A percentile compares a stretch with the other conserved stretches of the same genome.
phyloP scores from a whole-genome alignment of 1,140 invertebrate genomes.

The Drosophila busckii region DNA sequence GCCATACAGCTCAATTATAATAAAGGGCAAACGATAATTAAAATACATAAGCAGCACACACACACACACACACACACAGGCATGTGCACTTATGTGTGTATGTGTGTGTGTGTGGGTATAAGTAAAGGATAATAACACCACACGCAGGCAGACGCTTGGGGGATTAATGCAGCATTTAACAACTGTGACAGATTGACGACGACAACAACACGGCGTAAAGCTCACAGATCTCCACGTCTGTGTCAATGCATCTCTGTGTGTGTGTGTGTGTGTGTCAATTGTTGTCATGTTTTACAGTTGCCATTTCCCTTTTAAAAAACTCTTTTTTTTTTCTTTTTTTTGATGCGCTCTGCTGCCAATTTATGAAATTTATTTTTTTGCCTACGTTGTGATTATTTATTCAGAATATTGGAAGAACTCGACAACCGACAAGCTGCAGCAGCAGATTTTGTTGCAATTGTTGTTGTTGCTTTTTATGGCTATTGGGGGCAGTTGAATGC shows the following conservation, averaged over 20 bases:
- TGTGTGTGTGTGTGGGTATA: no score
- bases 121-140: neutral
- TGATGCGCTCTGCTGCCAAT: slow-evolving; percentile 42
- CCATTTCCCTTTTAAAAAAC: slow-evolving; percentile 9
- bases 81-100: no score
- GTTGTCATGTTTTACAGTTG: slow-evolving; percentile 11
- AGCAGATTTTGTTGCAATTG: slow-evolving; percentile 41
- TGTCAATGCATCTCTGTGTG: slow-evolving; percentile 2
- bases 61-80: neutral
- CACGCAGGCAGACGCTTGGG: slow-evolving; percentile 6
- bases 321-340: slow-evolving; percentile 1
- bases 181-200: slow-evolving; percentile 64
- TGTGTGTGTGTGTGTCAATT: slow-evolving; percentile 8
- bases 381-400: slow-evolving; percentile 75
- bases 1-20: neutral
- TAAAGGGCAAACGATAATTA: neutral
- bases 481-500: neutral
- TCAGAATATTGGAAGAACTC: slow-evolving; percentile 58
- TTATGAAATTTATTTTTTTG: slow-evolving; percentile 72
- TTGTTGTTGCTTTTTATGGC: slow-evolving; percentile 17
- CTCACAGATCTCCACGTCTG: slow-evolving; percentile 1
- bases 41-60: neutral
- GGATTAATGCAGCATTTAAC: slow-evolving; percentile 68
- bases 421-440: slow-evolving; percentile 30
- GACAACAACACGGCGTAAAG: slow-evolving; percentile 26